phyloP scores from a whole-genome alignment of 2,797 vertebrate genomes.

The Rhinatrema bivittatum region DNA sequence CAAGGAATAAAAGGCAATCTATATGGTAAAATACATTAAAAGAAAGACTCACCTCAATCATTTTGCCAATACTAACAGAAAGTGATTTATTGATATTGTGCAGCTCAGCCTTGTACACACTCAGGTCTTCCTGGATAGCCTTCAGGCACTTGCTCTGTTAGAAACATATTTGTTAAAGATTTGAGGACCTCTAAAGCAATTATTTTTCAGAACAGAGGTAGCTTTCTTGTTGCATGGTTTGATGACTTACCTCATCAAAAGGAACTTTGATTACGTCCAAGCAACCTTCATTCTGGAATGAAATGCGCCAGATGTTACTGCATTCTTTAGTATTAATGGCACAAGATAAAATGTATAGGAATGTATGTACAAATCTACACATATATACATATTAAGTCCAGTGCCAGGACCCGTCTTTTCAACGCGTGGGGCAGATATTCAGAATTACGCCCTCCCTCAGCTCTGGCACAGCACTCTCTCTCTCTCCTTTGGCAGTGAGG shows the following conservation, averaged over 20 bases:
- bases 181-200: no score
- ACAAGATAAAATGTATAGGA: no score
- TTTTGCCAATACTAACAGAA: conserved; percentile 23
- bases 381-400: neutral
- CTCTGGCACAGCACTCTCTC: no score
- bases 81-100: conserved; percentile 8
- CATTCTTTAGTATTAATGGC: no score
- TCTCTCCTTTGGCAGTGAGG: no score
- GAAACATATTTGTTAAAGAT: neutral
- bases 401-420: no score
- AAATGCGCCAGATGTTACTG: no score
- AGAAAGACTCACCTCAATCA: conserved; percentile 52
- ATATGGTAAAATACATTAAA: accelerated
- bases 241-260: conserved; percentile 57
- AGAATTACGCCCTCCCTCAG: no score
- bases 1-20: neutral
- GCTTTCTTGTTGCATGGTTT: accelerated
- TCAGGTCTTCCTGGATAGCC: conserved; percentile 70
- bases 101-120: conserved; percentile 48
- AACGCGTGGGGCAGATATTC: no score
- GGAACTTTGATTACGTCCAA: conserved; percentile 25
- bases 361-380: no score
- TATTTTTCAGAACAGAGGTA: no score
- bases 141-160: conserved; percentile 65
- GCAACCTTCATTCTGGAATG: conserved; percentile 58